Base-by-base conservation (phyloP, 1,140 invertebrate species). In the Stegodyphus mimosarum region DNA sequence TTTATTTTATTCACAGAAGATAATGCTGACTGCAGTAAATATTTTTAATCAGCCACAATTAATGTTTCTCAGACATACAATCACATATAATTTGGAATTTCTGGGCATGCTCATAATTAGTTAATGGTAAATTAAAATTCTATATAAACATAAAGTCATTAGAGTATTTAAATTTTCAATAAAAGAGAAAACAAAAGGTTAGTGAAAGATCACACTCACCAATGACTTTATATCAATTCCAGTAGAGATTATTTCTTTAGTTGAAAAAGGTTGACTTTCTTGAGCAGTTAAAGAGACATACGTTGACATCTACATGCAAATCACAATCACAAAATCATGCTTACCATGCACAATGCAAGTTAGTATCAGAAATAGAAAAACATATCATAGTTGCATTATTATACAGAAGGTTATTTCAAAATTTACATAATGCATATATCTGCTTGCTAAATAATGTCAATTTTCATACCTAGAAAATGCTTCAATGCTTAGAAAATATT, bases 181-280 rank as follows among this genome's bases (percentile, higher is more conserved):
- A 33, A 33, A 33, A 33, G 33, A 33, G 33, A 33, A 33, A 33
- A 33, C 33, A 33, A 33, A 33, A 33, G 17, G 11, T 17, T 7
- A 67, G 11, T 7, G 17, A 33, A 6, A 76, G 9, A 49, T 15
- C 7, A 64, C 52, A 86, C 83, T 86, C 67, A 86, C 83, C 83
- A 86, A 48, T 10, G 70, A 86, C 48, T 86, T 78, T 64, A 86
- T 78, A 73, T 86, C 83, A 78, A 86, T 78, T 63, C 83, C 83
- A 53, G 83, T 86, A 72, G 75, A 78, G 13, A 86, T 86, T 33
- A 79, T 86, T 78, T 86, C 83, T 86, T 86, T 86, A 66, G 83
- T 51, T 73, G 76, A 52, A 51, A 73, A 17, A 72, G 67, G 75
- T 48, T 78, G 76, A 73, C 50, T 78, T 53, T 78, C 83, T 86